These are phyloP conservation scores for Pogona vitticeps DNA, from an alignment of 2,113 vertebrate genomes.

Conservation along the genomic window DNA sequence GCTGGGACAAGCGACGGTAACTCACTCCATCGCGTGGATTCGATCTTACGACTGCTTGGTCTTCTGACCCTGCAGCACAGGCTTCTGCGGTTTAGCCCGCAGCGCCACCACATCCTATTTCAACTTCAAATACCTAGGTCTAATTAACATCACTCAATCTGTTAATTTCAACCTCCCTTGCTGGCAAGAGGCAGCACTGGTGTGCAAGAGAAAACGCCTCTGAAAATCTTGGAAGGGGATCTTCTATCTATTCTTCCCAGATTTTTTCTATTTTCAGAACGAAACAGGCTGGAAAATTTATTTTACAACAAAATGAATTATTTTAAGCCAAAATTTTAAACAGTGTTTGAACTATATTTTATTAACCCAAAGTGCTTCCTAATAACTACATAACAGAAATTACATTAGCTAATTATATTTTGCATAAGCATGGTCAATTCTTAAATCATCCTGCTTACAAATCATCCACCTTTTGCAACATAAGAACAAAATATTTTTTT, in stretches of 20 bases:
- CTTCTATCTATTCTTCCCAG: too few relatives aligned
- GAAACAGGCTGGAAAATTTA: too few relatives aligned
- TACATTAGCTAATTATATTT: background rate
- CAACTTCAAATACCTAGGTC: background rate
- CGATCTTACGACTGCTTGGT: too few relatives aligned
- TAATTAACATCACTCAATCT: background rate
- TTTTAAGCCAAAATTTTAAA: background rate
- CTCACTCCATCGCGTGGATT: too few relatives aligned
- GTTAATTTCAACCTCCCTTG: background rate
- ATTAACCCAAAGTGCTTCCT: background rate
- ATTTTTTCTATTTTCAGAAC: too few relatives aligned
- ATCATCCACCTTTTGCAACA: background rate
- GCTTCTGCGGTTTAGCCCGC: too few relatives aligned
- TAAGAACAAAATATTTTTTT: background rate
- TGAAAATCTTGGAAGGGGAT: background rate
- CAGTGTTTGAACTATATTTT: background rate
- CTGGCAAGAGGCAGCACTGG: background rate
- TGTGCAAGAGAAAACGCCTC: background rate
- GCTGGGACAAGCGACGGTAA: too few relatives aligned
- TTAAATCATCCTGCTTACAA: background rate
- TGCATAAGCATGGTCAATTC: background rate
- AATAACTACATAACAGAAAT: background rate
- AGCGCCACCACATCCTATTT: too few relatives aligned
- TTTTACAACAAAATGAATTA: background rate
- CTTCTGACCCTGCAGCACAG: too few relatives aligned